phyloP scores from a whole-genome alignment of 2,888 invertebrate species.

The Laothoe populi region DNA sequence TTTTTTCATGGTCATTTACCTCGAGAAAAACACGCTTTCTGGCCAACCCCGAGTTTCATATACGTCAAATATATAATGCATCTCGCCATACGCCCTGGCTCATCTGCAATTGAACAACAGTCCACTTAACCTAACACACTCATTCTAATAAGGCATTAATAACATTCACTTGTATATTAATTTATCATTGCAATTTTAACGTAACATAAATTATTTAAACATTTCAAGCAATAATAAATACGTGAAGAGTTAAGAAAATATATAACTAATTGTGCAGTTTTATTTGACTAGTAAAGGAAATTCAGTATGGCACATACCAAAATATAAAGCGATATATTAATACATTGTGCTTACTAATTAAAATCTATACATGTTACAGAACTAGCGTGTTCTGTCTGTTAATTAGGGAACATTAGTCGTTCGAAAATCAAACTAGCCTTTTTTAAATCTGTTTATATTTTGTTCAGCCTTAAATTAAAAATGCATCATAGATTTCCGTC shows the following conservation, averaged over 20 bases:
- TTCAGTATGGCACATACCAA: constrained; percentile 26
- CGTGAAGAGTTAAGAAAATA: constrained; percentile 34
- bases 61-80: too few species aligned
- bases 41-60: too few species aligned
- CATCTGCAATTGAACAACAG: constrained; percentile 29
- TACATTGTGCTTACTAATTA: constrained; percentile 17
- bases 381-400: neutral
- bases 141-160: constrained; percentile 69
- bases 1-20: too few species aligned
- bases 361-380: constrained; percentile 5
- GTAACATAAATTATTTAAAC: constrained; percentile 38
- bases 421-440: neutral
- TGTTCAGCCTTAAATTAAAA: neutral
- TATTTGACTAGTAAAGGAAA: constrained; percentile 39
- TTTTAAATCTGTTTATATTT: constrained; percentile 2
- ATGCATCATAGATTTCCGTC: too few species aligned
- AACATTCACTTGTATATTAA: constrained; percentile 39
- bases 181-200: constrained; percentile 28
- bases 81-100: too few species aligned
- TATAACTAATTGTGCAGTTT: constrained; percentile 26
- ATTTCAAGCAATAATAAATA: constrained; percentile 24
- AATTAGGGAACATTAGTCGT: constrained; percentile 5
- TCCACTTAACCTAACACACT: constrained; percentile 47
- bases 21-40: too few species aligned
- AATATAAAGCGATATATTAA: constrained; percentile 23